These are phyloP conservation scores for Xenopus laevis DNA, from an alignment of 2,113 vertebrate genomes.

Conservation along the genomic window DNA sequence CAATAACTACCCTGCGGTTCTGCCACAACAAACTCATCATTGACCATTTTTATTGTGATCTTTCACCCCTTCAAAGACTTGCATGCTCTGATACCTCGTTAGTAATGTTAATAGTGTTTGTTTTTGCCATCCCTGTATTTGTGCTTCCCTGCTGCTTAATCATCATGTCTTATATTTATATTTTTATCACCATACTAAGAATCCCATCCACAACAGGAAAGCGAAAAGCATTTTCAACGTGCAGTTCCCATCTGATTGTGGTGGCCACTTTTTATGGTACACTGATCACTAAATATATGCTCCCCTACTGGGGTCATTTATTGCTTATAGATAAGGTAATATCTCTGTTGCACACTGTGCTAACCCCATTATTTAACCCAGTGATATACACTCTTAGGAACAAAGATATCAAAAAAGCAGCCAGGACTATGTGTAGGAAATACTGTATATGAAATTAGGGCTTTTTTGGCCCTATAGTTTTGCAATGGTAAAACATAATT, in stretches of 20 bases:
- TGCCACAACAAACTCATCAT: slow-evolving; percentile 50
- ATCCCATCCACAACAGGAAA: slow-evolving; percentile 34
- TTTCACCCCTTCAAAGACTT: slow-evolving; percentile 27
- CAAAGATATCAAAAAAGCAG: not conserved
- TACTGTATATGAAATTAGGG: no score
- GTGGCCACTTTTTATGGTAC: slow-evolving; percentile 54
- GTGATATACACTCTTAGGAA: slow-evolving; percentile 20
- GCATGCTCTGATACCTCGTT: slow-evolving; percentile 51
- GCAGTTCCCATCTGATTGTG: slow-evolving; percentile 52
- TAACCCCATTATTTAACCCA: slow-evolving; percentile 31
- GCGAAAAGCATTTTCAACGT: slow-evolving; percentile 55
- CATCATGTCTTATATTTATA: slow-evolving; percentile 49
- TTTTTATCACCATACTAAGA: slow-evolving; percentile 26
- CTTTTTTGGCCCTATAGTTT: no score
- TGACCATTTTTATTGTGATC: slow-evolving; percentile 10
- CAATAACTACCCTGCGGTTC: slow-evolving; percentile 50
- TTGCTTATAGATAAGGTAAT: slow-evolving; percentile 18
- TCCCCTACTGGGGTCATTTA: slow-evolving; percentile 11
- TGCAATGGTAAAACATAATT: no score
- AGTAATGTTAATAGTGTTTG: not conserved
- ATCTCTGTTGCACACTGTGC: slow-evolving; percentile 22
- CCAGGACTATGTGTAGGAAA: not conserved
- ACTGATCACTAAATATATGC: slow-evolving; percentile 54
- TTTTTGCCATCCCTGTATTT: not conserved
- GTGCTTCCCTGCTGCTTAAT: slow-evolving; percentile 25